Evolutionary conservation across 2,888 invertebrate species (phyloP).

Genomic region (Scaptomyza polygonia): DNA sequence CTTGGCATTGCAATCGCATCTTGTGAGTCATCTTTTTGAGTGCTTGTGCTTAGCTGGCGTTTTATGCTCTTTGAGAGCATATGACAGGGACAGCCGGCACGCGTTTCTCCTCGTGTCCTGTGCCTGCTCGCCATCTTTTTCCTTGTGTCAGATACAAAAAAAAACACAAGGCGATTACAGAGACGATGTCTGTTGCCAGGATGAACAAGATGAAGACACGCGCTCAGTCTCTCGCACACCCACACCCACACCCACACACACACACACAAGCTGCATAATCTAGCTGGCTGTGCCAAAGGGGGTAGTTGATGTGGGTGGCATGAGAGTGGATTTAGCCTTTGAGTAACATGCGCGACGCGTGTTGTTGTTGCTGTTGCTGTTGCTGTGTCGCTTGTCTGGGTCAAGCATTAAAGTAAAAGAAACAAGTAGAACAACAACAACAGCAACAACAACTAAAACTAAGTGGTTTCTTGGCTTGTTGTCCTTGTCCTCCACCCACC

Average conservation of each 20-base stretch:
- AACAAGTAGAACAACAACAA: slow-evolving; percentile 17
- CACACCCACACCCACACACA: slow-evolving; percentile 33
- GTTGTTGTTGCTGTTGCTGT: slow-evolving; percentile 27
- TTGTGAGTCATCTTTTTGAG: slow-evolving; percentile 30
- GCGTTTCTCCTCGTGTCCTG: slow-evolving; percentile 7
- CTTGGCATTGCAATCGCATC: slow-evolving; percentile 38
- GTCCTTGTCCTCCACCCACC: slow-evolving; percentile 53
- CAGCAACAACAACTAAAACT: background rate
- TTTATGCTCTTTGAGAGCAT: slow-evolving; percentile 50
- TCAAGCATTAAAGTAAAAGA: slow-evolving; percentile 62
- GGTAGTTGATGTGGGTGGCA: background rate
- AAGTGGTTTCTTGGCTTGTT: slow-evolving; percentile 30
- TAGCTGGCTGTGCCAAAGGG: slow-evolving; percentile 4
- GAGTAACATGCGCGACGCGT: slow-evolving; percentile 38
- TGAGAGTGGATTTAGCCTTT: slow-evolving; percentile 2
- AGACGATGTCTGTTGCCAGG: slow-evolving; percentile 25
- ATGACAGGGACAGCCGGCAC: slow-evolving; percentile 21
- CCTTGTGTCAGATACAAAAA: slow-evolving; percentile 70
- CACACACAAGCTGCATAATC: slow-evolving; percentile 50
- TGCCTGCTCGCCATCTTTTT: slow-evolving; percentile 37
- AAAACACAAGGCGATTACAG: slow-evolving; percentile 58
- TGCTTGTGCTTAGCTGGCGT: slow-evolving; percentile 52
- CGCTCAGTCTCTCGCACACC: slow-evolving; percentile 18
- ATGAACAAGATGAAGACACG: slow-evolving; percentile 33
- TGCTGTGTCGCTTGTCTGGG: slow-evolving; percentile 55